Percentiles rank a stretch among this genome's conserved stretches.
Conservation (phyloP, 1,140 invertebrate species). For the Papilio machaon region DNA sequence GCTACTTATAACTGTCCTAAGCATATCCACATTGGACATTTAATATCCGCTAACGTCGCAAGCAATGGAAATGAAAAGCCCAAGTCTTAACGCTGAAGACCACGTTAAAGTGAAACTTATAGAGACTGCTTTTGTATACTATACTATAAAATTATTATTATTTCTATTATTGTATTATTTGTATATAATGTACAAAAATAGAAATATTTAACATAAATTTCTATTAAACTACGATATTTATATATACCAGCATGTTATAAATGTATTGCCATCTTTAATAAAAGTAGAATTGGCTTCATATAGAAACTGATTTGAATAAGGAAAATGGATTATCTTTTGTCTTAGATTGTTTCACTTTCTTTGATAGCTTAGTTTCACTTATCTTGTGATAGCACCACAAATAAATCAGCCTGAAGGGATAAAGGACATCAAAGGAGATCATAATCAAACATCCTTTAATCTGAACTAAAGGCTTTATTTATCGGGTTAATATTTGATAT, state of each 20-base stretch:
- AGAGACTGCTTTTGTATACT: background rate
- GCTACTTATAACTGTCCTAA: background rate
- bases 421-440: background rate
- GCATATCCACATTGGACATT: slow-evolving; percentile 1
- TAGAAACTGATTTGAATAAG: background rate
- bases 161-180: too few relatives aligned
- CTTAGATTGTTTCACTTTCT: background rate
- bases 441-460: slow-evolving; percentile 4
- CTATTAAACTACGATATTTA: too few relatives aligned
- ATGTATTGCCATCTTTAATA: too few relatives aligned
- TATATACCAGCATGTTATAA: too few relatives aligned
- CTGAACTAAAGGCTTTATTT: background rate
- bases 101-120: background rate
- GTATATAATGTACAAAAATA: too few relatives aligned
- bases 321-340: background rate
- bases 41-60: slow-evolving; percentile 7
- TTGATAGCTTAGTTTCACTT: background rate
- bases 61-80: background rate
- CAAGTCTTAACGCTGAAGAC: background rate
- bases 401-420: background rate
- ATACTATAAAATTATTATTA: background rate
- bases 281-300: too few relatives aligned
- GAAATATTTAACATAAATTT: too few relatives aligned
- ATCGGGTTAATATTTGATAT: background rate
- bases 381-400: background rate